These are phyloP conservation scores for Zygaena filipendulae DNA, from an alignment of 2,888 invertebrate species.

Conservation along the genomic window DNA sequence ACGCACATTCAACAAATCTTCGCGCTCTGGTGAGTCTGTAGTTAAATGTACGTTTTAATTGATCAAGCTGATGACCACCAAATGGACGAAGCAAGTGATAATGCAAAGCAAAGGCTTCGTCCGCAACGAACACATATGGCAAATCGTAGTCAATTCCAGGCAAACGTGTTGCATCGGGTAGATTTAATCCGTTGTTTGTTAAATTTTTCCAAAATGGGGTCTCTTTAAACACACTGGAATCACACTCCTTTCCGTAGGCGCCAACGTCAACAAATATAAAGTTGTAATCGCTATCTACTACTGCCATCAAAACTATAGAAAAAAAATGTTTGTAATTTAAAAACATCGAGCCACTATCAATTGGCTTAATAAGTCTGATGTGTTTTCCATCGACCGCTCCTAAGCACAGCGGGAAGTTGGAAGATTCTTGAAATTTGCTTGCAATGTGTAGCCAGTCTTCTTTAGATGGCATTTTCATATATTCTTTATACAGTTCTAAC, in stretches of 20 bases:
- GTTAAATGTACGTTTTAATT: slow-evolving; percentile 10
- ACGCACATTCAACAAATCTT: slow-evolving; percentile 16
- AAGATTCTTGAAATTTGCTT: slow-evolving; percentile 10
- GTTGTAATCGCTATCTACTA: slow-evolving; percentile 13
- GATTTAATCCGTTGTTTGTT: slow-evolving; percentile 12
- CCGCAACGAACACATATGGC: slow-evolving; percentile 13
- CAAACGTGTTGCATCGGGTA: slow-evolving; percentile 11
- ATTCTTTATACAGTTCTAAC: slow-evolving; percentile 13
- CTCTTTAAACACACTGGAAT: slow-evolving; percentile 20
- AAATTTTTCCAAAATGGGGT: slow-evolving; percentile 16
- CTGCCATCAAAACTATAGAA: slow-evolving; percentile 16
- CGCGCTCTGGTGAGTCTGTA: slow-evolving; percentile 17
- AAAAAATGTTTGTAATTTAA: slow-evolving; percentile 16
- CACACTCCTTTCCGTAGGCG: slow-evolving; percentile 20
- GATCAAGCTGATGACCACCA: slow-evolving; percentile 7
- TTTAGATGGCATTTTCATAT: slow-evolving; percentile 13
- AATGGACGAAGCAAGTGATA: slow-evolving; percentile 6
- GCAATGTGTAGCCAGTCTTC: slow-evolving; percentile 14
- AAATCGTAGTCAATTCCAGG: slow-evolving; percentile 7
- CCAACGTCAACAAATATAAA: slow-evolving; percentile 17
- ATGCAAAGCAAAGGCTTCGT: slow-evolving; percentile 14
- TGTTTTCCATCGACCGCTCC: slow-evolving; percentile 10
- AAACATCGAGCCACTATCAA: slow-evolving; percentile 17
- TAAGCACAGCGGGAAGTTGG: too few relatives aligned
- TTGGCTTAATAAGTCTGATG: slow-evolving; percentile 12